These are phyloP conservation scores for Platyrinchus mystaceus DNA, from an alignment of 2,797 vertebrate genomes.

Conservation along the genomic window DNA sequence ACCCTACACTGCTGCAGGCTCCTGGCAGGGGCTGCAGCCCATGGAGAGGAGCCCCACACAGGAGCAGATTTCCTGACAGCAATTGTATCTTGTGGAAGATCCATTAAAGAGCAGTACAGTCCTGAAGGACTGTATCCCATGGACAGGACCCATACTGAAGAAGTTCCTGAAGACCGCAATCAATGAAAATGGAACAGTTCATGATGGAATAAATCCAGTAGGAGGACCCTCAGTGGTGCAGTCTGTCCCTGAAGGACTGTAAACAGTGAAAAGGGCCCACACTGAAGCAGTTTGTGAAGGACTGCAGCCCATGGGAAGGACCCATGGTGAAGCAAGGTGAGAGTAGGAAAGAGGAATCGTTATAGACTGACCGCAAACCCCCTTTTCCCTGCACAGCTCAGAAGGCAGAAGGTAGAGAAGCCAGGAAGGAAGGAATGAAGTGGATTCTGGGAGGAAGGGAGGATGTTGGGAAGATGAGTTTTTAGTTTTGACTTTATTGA, in stretches of 20 bases:
- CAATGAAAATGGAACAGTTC: not conserved
- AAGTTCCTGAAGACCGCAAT: not conserved
- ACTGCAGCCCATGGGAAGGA: not conserved
- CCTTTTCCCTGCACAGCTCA: not conserved
- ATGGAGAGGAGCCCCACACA: rapidly evolving
- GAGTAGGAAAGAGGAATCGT: not conserved
- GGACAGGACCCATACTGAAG: not conserved
- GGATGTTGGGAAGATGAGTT: not conserved
- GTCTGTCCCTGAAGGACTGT: not conserved
- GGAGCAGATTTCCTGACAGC: not conserved
- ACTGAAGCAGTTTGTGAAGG: not conserved
- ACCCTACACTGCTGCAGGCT: not conserved
- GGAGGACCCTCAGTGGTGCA: rapidly evolving
- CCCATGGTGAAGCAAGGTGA: not conserved
- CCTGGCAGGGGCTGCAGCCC: not conserved
- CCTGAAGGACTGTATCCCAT: not conserved
- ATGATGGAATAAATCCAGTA: not conserved
- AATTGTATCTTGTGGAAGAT: not conserved
- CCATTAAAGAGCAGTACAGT: not conserved
- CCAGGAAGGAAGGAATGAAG: not conserved
- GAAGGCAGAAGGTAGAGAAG: not conserved
- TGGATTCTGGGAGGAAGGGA: not conserved
- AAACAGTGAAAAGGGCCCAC: not conserved
- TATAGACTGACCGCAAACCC: not conserved
- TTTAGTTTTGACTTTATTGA: not conserved